Evolutionary conservation across 2,888 invertebrate species (phyloP).

Genomic region (Orthosia cruda): DNA sequence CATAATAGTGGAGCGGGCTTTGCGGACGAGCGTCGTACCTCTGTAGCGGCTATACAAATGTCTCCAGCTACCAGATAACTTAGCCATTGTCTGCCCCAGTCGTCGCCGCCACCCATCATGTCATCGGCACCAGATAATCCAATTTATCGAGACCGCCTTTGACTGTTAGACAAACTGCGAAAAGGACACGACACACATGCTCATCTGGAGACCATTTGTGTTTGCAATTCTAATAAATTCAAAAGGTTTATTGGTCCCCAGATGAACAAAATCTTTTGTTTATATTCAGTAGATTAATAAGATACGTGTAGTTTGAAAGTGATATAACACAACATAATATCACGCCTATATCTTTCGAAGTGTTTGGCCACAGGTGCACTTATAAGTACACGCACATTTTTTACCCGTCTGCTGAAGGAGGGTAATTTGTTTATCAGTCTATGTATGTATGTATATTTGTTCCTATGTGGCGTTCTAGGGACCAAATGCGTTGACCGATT

Average conservation of each 20-base stretch:
- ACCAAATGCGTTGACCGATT: too few species aligned
- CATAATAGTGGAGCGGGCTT: neutral
- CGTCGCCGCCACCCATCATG: conserved; percentile 68
- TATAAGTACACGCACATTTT: too few species aligned
- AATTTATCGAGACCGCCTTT: conserved; percentile 62
- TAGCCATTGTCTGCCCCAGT: conserved; percentile 53
- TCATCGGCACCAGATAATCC: conserved; percentile 72
- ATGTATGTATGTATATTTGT: too few species aligned
- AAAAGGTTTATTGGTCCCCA: conserved; percentile 29
- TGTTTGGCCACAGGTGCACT: too few species aligned
- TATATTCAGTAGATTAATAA: conserved; percentile 24
- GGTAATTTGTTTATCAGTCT: too few species aligned
- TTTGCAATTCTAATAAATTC: conserved; percentile 49
- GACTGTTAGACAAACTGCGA: conserved; percentile 43
- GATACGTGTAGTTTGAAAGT: neutral
- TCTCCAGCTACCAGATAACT: conserved; percentile 40
- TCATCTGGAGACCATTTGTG: conserved; percentile 46
- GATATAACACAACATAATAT: neutral
- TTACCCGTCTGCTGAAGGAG: too few species aligned
- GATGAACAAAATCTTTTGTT: conserved; percentile 25
- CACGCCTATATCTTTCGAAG: too few species aligned
- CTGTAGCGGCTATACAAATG: conserved; percentile 27
- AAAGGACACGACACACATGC: conserved; percentile 20
- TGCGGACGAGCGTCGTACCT: conserved; percentile 5
- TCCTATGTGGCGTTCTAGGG: too few species aligned